Base-by-base conservation (phyloP, 2,797 vertebrate genomes). In the Novumbra hubbsi region DNA sequence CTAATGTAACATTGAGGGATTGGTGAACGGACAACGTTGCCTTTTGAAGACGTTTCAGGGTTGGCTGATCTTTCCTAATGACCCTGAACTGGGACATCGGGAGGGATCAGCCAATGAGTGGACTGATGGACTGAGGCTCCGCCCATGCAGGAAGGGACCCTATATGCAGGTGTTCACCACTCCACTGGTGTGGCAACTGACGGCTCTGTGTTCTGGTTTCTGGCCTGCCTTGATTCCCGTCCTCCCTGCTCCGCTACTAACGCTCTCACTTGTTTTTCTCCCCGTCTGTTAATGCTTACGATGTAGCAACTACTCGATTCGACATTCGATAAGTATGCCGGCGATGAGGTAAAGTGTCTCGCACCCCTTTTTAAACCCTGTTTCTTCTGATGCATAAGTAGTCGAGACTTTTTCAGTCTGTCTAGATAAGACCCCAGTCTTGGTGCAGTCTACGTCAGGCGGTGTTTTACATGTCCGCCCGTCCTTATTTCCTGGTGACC, bases 241-340 rank as follows among this genome's bases (percentile, higher is more conserved):
- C 62, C 7, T 5, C 24, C 21, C 71, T 75, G 74, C 81, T 82
- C 72, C 78, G 82, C 81, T 83, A 84, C 28, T 94, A 93, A 94
- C 90, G 80, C 84, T 30, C 85, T 79, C 85, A 80, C 83, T 84
- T 92, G 79, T 94, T 82, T 93, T 83, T 93, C 84, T 86, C 77
- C 60, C 75, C 85, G 81, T 76, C 64, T 73, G 85, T 92, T 91
- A 94, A 94, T 65, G 93, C 94, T 87, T 85, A 77, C 93, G 85
- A 93, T 94, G 91, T 93, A 94, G 94, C 93, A 94, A 93, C 91
- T 94, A 94, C 92, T 95, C 94, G 89, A 95, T 95, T 85, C 93
- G 94, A 76, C 94, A 95, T 85, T 95, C 94, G 75, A 95, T 95
- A 92, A 95, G 94, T 93, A 95, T 95, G 94, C 94, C 94, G 0